Evolutionary conservation across 2,888 invertebrate genomes (phyloP), one percentile per base, ranked within the genome.

Genomic region (Eupithecia exiguata): DNA sequence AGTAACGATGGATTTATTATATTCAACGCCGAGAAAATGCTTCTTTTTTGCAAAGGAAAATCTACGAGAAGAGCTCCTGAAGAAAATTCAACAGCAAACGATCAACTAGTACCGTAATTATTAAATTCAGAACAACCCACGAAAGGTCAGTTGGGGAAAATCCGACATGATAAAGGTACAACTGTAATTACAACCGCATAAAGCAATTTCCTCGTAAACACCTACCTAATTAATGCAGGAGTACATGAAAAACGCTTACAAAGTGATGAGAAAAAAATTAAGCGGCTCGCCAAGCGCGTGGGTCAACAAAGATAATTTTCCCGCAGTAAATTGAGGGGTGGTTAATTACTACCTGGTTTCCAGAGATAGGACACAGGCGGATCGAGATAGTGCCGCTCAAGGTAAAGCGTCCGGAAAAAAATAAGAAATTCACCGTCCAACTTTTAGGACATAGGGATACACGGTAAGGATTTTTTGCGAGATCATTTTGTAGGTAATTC

Each of bases 241-340:
- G 83, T 77, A 78, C 78, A 76, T 71, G 76, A 87, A 88, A 73
- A 87, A 83, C 78, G 89, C 85, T 86, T 84, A 84, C 85, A 87
- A 84, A 86, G 84, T 76, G 78, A 74, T 75, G 71, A 84, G 81
- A 78, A 85, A 84, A 89, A 90, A 88, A 88, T 86, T 86, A 86
- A 89, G 88, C 86, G 84, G 84, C 85, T 84, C 85, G 49, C 77
- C 82, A 85, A 84, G 87, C 87, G 87, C 88, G 87, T 90, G 92
- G 89, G 89, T 89, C 90, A 92, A 92, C 92, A 92, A 86, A 91
- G 91, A 92, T 92, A 92, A 91, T 91, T 87, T 89, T 78, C 79
- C 85, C 82, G 89, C 87, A 87, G 89, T 91, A 91, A 92, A 90
- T 91, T 89, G 87, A 85, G 86, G 87, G 84, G 86, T 80, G 87